phyloP scores from a whole-genome alignment of 2,113 vertebrate genomes.

The Platysteira castanea region DNA sequence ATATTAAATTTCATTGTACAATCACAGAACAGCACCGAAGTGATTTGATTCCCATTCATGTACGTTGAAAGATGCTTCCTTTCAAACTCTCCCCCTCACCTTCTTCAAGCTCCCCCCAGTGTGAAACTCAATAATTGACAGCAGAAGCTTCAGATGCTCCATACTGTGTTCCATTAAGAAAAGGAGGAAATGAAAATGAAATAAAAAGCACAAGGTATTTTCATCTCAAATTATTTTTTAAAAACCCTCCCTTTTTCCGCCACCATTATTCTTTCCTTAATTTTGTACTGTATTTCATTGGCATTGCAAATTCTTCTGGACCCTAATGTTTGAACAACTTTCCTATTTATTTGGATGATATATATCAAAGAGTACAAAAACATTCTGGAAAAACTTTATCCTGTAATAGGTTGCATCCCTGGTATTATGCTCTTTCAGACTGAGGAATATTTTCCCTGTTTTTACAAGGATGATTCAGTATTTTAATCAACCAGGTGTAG shows the following conservation, averaged over 20 bases:
- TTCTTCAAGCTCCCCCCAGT: background rate
- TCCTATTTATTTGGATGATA: background rate
- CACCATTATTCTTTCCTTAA: background rate
- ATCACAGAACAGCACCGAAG: background rate
- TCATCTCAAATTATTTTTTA: background rate
- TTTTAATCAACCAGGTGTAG: background rate
- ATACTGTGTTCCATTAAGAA: background rate
- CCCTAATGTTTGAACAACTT: background rate
- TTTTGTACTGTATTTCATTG: background rate
- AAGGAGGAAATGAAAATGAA: background rate
- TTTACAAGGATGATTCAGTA: background rate
- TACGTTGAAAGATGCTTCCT: background rate
- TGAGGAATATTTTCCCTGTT: background rate
- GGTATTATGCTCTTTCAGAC: background rate
- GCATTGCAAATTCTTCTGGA: background rate
- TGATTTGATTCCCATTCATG: background rate
- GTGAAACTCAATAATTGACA: background rate
- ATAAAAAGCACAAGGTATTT: background rate
- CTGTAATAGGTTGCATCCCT: background rate
- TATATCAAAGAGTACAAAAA: background rate
- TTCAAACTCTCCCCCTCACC: background rate
- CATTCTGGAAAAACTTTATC: background rate
- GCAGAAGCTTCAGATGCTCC: background rate
- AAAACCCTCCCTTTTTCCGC: background rate
- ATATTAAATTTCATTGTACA: background rate